These are phyloP conservation scores for Oreochromis aureus DNA, from an alignment of 2,113 vertebrate species.

Conservation along the genomic window DNA sequence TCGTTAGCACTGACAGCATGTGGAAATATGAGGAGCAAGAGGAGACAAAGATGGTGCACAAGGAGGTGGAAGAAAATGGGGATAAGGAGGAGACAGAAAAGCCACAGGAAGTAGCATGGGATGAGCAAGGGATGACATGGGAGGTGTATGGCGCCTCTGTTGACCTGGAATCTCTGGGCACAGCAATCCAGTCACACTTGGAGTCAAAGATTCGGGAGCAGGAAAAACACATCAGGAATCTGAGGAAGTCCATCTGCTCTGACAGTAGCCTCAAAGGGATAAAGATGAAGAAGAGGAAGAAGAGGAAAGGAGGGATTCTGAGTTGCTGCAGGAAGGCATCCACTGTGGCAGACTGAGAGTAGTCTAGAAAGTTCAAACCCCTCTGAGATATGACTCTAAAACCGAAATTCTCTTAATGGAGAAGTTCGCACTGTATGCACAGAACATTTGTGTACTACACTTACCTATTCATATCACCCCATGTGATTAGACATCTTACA, in stretches of 20 bases:
- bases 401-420: background rate
- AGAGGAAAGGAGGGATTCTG: slow-evolving; percentile 16
- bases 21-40: slow-evolving; percentile 20
- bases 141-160: slow-evolving; percentile 52
- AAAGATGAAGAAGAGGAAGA: background rate
- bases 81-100: background rate
- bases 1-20: background rate
- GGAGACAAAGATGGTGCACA: background rate
- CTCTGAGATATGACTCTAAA: background rate
- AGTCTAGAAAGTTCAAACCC: background rate
- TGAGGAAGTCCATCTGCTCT: slow-evolving; percentile 47
- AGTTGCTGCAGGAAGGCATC: slow-evolving; percentile 32
- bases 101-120: slow-evolving; percentile 37
- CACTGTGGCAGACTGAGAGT: slow-evolving; percentile 6
- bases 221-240: slow-evolving; percentile 28
- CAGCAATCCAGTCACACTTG: slow-evolving; percentile 48
- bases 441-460: background rate
- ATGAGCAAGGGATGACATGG: slow-evolving; percentile 52
- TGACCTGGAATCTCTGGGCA: slow-evolving; percentile 42
- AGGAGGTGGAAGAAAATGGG: background rate
- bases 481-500: background rate
- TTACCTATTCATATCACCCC: background rate
- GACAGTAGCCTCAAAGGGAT: background rate
- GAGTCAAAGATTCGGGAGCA: slow-evolving; percentile 52
- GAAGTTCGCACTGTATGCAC: background rate